These are phyloP conservation scores for Potorous gilbertii DNA, from an alignment of 2,797 vertebrate genomes.

Conservation along the genomic window DNA sequence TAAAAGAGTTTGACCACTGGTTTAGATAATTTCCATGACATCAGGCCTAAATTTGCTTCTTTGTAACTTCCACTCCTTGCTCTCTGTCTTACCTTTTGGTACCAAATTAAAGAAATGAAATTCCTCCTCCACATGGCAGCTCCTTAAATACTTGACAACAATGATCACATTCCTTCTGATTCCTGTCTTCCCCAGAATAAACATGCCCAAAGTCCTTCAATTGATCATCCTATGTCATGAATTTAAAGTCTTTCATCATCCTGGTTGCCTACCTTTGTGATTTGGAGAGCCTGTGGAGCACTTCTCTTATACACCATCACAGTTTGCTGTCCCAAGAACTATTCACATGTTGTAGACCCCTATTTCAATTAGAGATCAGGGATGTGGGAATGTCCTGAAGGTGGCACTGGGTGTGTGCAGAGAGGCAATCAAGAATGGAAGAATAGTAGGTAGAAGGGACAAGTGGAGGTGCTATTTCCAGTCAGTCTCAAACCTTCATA, in stretches of 20 bases:
- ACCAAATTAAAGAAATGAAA: neutral
- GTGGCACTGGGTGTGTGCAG: neutral
- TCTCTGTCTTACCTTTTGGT: neutral
- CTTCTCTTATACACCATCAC: neutral
- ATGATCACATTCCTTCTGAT: neutral
- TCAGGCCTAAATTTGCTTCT: neutral
- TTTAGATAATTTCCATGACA: neutral
- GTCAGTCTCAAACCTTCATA: neutral
- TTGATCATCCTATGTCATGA: neutral
- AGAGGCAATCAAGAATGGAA: neutral
- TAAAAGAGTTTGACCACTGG: neutral
- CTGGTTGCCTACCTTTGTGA: neutral
- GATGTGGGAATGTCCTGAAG: neutral
- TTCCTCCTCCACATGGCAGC: neutral
- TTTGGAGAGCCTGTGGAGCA: neutral
- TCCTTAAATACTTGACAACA: neutral
- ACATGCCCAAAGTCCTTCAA: neutral
- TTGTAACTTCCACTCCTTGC: neutral
- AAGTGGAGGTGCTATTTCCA: neutral
- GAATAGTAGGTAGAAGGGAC: neutral
- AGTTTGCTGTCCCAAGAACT: neutral
- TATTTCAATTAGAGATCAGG: neutral
- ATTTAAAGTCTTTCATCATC: neutral
- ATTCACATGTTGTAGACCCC: neutral
- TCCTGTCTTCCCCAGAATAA: neutral